These are phyloP conservation scores for Noctuana brunneofusca DNA, from an alignment of 2,888 invertebrate genomes.

Conservation along the genomic window DNA sequence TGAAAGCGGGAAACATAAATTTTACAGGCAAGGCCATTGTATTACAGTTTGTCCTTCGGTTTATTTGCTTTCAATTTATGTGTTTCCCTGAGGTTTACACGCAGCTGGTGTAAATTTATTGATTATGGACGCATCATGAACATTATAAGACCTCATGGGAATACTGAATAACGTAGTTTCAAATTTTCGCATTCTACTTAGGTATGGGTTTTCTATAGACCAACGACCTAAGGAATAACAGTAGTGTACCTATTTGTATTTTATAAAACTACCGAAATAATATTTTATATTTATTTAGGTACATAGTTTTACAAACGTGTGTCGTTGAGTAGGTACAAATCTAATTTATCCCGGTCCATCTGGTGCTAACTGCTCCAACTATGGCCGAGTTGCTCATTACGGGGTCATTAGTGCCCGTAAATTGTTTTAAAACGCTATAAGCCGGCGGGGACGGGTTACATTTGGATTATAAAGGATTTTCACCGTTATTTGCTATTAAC, in stretches of 20 bases:
- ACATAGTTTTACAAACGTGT: neutral
- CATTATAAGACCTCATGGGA: slow-evolving; percentile 18
- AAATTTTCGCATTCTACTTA: neutral
- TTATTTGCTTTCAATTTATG: slow-evolving; percentile 34
- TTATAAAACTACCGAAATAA: neutral
- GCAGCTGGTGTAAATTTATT: slow-evolving; percentile 30
- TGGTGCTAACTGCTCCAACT: slow-evolving; percentile 30
- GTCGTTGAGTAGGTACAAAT: slow-evolving; percentile 18
- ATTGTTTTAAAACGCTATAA: slow-evolving; percentile 57
- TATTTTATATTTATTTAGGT: too few species aligned
- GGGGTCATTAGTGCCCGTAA: slow-evolving; percentile 50
- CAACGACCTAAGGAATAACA: too few species aligned
- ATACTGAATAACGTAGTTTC: neutral
- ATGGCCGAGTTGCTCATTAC: slow-evolving; percentile 34
- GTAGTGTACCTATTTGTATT: too few species aligned
- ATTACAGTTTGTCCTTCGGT: slow-evolving; percentile 26
- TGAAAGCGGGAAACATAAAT: slow-evolving; percentile 1
- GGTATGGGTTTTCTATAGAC: too few species aligned
- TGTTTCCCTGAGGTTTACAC: slow-evolving; percentile 30
- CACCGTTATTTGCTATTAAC: slow-evolving; percentile 42
- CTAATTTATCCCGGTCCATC: slow-evolving; percentile 24
- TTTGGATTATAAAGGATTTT: slow-evolving; percentile 39
- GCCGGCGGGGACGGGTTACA: slow-evolving; percentile 36
- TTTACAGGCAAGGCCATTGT: slow-evolving; percentile 10
- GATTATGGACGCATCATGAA: slow-evolving; percentile 21